Evolutionary conservation across 2,113 vertebrate species (phyloP).

Genomic region (Oreochromis tanganicae): DNA sequence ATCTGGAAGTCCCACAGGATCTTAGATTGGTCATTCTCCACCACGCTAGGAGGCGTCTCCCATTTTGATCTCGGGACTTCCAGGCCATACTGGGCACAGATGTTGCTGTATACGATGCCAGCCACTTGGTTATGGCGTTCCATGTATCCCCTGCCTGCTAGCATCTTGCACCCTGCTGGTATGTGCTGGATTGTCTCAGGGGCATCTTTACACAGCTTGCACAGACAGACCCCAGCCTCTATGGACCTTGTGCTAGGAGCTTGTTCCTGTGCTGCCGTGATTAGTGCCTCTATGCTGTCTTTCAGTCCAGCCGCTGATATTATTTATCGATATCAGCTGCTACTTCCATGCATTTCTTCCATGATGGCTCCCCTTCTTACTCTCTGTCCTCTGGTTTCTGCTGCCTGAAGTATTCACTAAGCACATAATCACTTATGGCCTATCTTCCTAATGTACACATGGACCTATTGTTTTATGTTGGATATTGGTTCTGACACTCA

Average conservation of each 20-base stretch:
- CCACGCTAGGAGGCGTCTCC: background rate
- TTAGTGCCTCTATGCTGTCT: background rate
- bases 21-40: background rate
- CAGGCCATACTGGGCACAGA: rapidly evolving
- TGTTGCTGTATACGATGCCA: rapidly evolving
- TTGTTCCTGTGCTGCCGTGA: background rate
- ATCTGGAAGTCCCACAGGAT: background rate
- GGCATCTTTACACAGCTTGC: background rate
- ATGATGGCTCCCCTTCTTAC: background rate
- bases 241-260: background rate
- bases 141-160: background rate
- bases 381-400: background rate
- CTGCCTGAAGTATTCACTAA: background rate
- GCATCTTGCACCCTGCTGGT: background rate
- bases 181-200: background rate
- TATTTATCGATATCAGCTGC: background rate
- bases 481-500: background rate
- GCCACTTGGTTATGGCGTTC: background rate
- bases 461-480: background rate
- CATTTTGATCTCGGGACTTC: background rate
- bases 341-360: background rate
- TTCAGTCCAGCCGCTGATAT: background rate
- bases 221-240: background rate
- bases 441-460: background rate
- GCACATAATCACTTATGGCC: background rate